A percentile compares a stretch with the other conserved stretches of the same genome.
Conservation (phyloP, 2,797 vertebrate genomes). For the Falco columbarius region DNA sequence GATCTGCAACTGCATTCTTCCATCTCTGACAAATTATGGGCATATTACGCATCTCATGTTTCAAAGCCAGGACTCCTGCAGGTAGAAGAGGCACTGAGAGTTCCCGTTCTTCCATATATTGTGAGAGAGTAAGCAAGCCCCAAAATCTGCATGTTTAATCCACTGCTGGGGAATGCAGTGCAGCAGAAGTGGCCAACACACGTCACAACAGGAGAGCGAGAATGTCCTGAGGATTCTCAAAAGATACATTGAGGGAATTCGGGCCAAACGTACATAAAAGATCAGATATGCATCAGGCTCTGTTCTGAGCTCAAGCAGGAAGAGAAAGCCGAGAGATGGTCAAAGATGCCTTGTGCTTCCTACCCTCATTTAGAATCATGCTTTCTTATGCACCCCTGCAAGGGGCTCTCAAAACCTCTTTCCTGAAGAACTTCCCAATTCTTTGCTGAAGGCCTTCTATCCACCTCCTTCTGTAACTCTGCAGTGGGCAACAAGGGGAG, state of each 20-base stretch:
- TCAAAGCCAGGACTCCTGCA: background rate
- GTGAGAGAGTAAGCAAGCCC: background rate
- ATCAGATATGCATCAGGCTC: background rate
- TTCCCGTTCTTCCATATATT: background rate
- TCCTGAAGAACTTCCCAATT: background rate
- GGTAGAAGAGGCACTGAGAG: background rate
- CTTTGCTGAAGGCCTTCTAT: background rate
- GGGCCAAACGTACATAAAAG: background rate
- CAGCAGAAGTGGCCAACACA: background rate
- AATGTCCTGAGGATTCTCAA: background rate
- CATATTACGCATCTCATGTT: background rate
- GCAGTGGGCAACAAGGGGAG: background rate
- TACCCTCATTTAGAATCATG: background rate
- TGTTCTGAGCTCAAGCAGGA: background rate
- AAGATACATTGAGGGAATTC: background rate
- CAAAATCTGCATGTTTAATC: background rate
- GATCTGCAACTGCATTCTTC: background rate
- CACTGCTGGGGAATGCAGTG: background rate
- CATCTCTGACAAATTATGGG: background rate
- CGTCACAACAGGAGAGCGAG: fast-evolving
- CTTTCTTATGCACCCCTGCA: background rate
- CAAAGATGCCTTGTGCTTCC: background rate
- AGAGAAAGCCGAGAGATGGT: background rate
- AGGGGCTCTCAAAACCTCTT: background rate
- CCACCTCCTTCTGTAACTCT: background rate